These are phyloP conservation scores for Philypnodon macrostomus DNA, from an alignment of 2,797 vertebrate genomes.

Conservation along the genomic window DNA sequence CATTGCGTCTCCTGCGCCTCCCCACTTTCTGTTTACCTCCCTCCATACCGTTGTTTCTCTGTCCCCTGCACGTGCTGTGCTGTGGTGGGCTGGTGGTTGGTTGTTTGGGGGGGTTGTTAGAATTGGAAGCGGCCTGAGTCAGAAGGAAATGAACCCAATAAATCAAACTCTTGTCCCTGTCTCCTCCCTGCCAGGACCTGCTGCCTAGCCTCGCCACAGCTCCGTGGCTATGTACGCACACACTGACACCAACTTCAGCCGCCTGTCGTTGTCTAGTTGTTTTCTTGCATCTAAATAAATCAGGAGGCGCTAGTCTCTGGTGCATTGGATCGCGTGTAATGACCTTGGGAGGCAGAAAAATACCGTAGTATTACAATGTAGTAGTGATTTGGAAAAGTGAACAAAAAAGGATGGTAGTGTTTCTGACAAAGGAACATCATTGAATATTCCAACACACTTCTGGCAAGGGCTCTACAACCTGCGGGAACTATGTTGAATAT, in stretches of 20 bases:
- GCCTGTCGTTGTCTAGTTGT: slow-evolving; percentile 14
- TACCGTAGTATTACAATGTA: background rate
- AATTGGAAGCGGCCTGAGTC: slow-evolving; percentile 61
- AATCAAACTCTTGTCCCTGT: slow-evolving; percentile 73
- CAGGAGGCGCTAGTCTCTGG: background rate
- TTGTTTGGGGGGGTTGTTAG: slow-evolving; percentile 14
- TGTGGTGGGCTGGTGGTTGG: slow-evolving; percentile 27
- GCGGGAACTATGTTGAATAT: no score
- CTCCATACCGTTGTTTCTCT: slow-evolving; percentile 23
- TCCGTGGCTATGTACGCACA: slow-evolving; percentile 28
- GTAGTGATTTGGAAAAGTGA: background rate
- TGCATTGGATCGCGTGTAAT: background rate
- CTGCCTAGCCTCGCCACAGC: slow-evolving; percentile 33
- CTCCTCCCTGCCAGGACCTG: slow-evolving; percentile 67
- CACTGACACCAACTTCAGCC: slow-evolving; percentile 15
- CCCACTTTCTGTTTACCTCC: slow-evolving; percentile 26
- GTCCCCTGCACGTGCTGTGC: no score
- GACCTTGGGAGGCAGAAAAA: slow-evolving; percentile 4
- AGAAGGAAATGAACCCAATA: slow-evolving; percentile 81
- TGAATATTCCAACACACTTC: no score
- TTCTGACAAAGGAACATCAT: no score
- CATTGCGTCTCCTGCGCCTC: slow-evolving; percentile 18
- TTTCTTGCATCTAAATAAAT: slow-evolving; percentile 21
- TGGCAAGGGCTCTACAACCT: no score
- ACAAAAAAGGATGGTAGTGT: no score